Evolutionary conservation across 2,113 vertebrate species (phyloP), one percentile per base, ranked within the genome.

Genomic region (Eupsittula cactorum): DNA sequence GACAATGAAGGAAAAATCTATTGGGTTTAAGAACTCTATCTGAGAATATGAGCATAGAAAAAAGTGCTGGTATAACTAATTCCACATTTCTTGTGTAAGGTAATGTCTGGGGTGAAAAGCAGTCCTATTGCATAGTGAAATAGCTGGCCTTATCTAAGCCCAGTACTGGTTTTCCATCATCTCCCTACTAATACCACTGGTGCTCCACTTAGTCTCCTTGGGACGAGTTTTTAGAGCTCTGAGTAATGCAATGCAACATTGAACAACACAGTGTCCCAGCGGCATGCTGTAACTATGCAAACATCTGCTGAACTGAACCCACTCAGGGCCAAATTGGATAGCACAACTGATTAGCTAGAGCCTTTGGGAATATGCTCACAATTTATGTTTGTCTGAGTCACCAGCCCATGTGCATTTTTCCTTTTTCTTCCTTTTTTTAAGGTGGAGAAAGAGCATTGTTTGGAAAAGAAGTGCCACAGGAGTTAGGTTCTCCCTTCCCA

Each of bases 271-370:
- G 59, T 0, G 50, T 96, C 94, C 92, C 97, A 93, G 84, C 39
- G 93, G 95, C 78, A 67, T 5, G 9, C 86, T 71, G 82, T 2
- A 57, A 50, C 73, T 55, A 39, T 8, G 2, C 89, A 94, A 93
- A 95, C 97, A 97, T 93, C 95, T 96, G 97, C 95, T 85, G 69
- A 81, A 47, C 83, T 57, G 59, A 89, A 35, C 69, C 93, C 95
- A 82, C 93, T 33, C 70, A 55, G 91, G 96, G 88, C 96, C 92
- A 87, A 78, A 88, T 2, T 83, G 90, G 91, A 83, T 27, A 92
- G 90, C 74, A 78, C 96, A 96, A 29, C 90, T 82, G 94, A 91
- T 88, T 73, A 95, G 73, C 41, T 31, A 28, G 71, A 49, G 89
- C 94, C 96, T 52, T n/a, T 42, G 95, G 95, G 95, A 97, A 88